Conservation (phyloP, 37 sponge, comb jelly and placozoan species). For the Hexactinellida sp. region DNA sequence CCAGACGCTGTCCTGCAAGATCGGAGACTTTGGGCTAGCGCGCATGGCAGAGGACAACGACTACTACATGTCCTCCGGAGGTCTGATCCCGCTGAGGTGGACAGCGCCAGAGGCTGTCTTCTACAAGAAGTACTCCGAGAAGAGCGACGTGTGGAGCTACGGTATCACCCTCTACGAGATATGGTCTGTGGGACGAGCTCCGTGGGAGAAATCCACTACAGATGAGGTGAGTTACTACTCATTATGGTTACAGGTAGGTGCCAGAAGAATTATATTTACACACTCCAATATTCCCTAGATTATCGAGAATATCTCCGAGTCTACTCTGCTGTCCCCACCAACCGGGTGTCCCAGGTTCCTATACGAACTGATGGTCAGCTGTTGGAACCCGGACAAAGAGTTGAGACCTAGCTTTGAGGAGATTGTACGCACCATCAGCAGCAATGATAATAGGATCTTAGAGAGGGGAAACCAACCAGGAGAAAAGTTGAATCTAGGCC, state of each 20-base stretch:
- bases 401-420: neutral
- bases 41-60: neutral
- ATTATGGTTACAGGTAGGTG: neutral
- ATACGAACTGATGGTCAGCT: conserved; percentile 1
- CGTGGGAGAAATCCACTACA: neutral
- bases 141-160: conserved; percentile 8
- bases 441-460: neutral
- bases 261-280: neutral
- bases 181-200: neutral
- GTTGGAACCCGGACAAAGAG: neutral
- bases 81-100: neutral
- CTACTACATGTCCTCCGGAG: neutral
- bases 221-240: neutral
- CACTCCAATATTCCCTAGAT: neutral
- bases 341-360: neutral
- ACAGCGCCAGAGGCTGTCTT: conserved; percentile 8
- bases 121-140: conserved; percentile 1
- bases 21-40: neutral
- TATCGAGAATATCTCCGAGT: neutral
- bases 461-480: neutral
- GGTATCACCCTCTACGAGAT: neutral
- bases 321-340: neutral
- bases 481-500: neutral
- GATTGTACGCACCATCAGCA: neutral
- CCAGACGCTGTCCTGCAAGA: neutral